Evolutionary conservation across 2,888 invertebrate species (phyloP), one percentile per base, ranked within the genome.

Genomic region (Calameuta pallipes): DNA sequence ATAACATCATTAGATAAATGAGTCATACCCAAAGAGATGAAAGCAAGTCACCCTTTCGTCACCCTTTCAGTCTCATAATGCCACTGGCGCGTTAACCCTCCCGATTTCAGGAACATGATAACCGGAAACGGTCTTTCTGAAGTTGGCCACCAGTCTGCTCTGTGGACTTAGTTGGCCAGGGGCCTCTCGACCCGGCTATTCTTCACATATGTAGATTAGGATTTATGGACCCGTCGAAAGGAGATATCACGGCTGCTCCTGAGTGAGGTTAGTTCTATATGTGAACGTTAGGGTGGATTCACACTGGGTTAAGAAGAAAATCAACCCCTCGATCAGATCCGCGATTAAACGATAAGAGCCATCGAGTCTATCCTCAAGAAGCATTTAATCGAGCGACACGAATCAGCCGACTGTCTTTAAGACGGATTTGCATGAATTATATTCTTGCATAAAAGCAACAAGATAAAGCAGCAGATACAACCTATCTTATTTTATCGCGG

Each of bases 131-230:
- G 71, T 34, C 33, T 31, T 71, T 31, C 31, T 31, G 31, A 71
- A 71, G 33, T 71, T 34, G 71, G 15, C 13, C 31, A 6, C 31
- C 33, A 71, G 71, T 31, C 31, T 71, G 71, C 71, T 71, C 31
- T 71, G 71, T 56, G 56, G 56, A 56, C 56, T 56, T 56, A 23
- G 56, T 56, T 56, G 9, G 56, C 56, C 33, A 75, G 41, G 69
- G 12, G 74, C 68, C 30, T 35, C 77, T 36, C 37, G 69, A 75
- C 77, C 30, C 69, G 73, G 31, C 77, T 36, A n/a, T 41, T 33
- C 69, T 75, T 74, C 76, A 76, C 78, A 78, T 75, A 81, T 81
- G 78, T 36, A 76, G 76, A 79, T 81, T 74, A 76, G 78, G 76
- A 79, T 79, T 81, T 73, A 78, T 56, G 68, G 73, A 41, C 56